Evolutionary conservation across 2,113 vertebrate species (phyloP).

Genomic region (Forbesichthys agassizii): DNA sequence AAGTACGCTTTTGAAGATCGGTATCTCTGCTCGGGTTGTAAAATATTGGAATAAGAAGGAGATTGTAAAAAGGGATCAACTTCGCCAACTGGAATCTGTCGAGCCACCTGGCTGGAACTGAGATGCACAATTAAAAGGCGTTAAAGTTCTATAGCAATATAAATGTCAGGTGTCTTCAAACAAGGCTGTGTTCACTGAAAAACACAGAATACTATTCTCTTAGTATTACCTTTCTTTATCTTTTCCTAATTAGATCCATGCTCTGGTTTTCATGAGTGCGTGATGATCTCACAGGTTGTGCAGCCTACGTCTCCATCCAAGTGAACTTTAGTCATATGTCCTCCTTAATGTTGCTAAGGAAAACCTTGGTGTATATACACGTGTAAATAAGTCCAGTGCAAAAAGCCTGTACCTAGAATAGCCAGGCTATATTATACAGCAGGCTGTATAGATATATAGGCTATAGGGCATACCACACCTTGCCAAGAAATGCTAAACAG

Average conservation of each 20-base stretch:
- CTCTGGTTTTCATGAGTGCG: neutral
- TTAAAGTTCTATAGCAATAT: constrained; percentile 20
- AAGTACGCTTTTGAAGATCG: constrained; percentile 21
- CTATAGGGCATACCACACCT: neutral
- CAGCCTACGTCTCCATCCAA: constrained; percentile 20
- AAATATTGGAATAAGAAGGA: constrained; percentile 21
- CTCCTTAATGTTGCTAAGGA: constrained; percentile 36
- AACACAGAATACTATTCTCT: too few species aligned
- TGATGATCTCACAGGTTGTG: neutral
- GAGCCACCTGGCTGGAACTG: constrained; percentile 43
- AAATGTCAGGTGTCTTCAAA: too few species aligned
- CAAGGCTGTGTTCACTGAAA: too few species aligned
- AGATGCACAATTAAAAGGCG: constrained; percentile 59
- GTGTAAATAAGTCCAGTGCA: constrained; percentile 8
- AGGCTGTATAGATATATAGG: too few species aligned
- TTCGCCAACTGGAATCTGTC: constrained; percentile 49
- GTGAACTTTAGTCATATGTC: constrained; percentile 33
- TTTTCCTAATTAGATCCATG: neutral
- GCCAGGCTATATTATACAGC: constrained; percentile 15
- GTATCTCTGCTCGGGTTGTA: constrained; percentile 15
- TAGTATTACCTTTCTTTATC: too few species aligned
- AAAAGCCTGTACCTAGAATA: constrained; percentile 35
- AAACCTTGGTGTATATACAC: constrained; percentile 38
- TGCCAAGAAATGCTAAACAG: constrained; percentile 28
- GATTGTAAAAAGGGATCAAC: constrained; percentile 41